phyloP scores from a whole-genome alignment of 1,140 invertebrate species.

The Dendrolimus kikuchii region DNA sequence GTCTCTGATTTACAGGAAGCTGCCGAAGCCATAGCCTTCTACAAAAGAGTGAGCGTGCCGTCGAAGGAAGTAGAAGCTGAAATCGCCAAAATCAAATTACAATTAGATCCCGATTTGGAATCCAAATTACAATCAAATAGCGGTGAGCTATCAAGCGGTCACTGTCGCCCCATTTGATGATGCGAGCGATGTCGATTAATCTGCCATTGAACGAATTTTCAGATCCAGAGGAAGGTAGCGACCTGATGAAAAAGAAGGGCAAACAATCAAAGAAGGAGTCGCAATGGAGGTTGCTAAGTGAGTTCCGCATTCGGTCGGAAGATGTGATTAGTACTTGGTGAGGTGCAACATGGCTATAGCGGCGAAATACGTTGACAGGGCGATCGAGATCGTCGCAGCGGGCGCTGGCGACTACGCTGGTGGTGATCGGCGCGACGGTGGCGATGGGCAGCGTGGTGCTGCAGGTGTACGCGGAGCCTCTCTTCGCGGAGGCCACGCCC shows the following conservation, averaged over 20 bases:
- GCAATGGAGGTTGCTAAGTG: constrained; percentile 44
- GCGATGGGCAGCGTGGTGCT: constrained; percentile 50
- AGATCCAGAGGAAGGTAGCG: constrained; percentile 23
- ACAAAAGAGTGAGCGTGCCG: constrained; percentile 22
- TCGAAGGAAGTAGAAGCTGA: constrained; percentile 43
- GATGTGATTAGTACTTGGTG: no score
- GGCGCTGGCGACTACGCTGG: constrained; percentile 30
- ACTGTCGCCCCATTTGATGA: no score
- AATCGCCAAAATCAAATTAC: constrained; percentile 38
- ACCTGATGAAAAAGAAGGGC: constrained; percentile 27
- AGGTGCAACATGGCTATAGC: no score
- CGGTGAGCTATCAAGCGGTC: constrained; percentile 20
- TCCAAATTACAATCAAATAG: constrained; percentile 25
- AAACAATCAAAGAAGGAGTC: constrained; percentile 18
- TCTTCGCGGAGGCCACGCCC: constrained; percentile 51
- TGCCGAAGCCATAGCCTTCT: constrained; percentile 41
- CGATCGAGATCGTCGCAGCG: constrained; percentile 49
- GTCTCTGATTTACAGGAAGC: constrained; percentile 35
- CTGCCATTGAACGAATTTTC: no score
- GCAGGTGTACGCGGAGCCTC: constrained; percentile 53
- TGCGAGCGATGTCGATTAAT: no score
- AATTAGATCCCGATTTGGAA: constrained; percentile 37
- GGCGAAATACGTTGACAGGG: constrained; percentile 22
- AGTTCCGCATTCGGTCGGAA: constrained; percentile 11
- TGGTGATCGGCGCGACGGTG: constrained; percentile 36